Base-by-base conservation (phyloP, 2,888 invertebrate genomes). In the Rhagium mordax region DNA sequence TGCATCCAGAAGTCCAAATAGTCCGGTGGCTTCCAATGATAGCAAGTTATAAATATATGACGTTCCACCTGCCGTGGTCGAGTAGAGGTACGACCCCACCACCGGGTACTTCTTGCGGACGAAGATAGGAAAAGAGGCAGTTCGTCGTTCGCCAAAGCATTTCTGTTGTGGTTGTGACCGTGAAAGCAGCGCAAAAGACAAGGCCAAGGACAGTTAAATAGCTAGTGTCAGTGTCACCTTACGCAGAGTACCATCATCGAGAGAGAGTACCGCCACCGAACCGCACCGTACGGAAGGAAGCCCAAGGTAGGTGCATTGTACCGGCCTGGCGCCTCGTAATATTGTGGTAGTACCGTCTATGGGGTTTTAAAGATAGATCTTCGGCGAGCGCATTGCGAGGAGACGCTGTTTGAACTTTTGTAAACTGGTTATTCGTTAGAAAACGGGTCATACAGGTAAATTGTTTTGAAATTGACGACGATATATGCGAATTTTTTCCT, bases 111-210 rank as follows among this genome's bases (percentile, higher is more conserved):
- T 82, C 82, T 81, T 82, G 81, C 80, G 81, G 82, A 80, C 76
- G 81, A 75, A 84, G 83, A 84, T 85, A 87, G 86, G 87, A 87
- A 87, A 87, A 87, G 87, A 86, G 85, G 86, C 86, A 85, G 87
- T 86, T 85, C 86, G 85, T 85, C 85, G 86, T 80, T 86, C 85
- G 86, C 82, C 85, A 84, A 86, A 86, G 86, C 87, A 87, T 87
- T 87, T 87, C 86, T 86, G 86, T 87, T 84, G 87, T 86, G 86
- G 84, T 86, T 84, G 86, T 87, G 86, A 86, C 86, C 87, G 87
- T 85, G 87, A 87, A 87, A 84, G 85, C 85, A 84, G 79, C 81
- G 82, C 76, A 81, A 84, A 84, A 83, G 41, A 83, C 83, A 85
- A 85, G 85, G 86, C 86, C 86, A 86, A 86, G 86, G 86, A 85